These are phyloP conservation scores for Metallyticus violacea DNA, from an alignment of 2,888 invertebrate species.

Conservation along the genomic window DNA sequence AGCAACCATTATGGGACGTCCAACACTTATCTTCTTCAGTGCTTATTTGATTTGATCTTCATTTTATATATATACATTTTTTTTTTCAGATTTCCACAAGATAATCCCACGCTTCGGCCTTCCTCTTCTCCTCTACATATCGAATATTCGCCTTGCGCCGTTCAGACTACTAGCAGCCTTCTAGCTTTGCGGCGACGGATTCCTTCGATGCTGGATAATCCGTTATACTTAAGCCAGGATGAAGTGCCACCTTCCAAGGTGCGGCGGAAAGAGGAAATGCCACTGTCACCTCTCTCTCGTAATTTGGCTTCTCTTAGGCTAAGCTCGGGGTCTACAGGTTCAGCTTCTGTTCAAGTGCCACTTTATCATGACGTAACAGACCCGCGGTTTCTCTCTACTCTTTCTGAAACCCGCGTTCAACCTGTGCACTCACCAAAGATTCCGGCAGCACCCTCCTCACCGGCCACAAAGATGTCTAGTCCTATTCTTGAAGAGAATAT, in stretches of 20 bases:
- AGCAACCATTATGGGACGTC: too few relatives aligned
- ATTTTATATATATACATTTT: too few relatives aligned
- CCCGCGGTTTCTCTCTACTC: conserved; percentile 26
- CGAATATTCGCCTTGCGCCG: conserved; percentile 51
- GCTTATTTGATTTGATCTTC: too few relatives aligned
- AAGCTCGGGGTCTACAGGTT: neutral
- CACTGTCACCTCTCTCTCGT: conserved; percentile 11
- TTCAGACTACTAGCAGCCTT: conserved; percentile 48
- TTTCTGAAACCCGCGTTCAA: neutral
- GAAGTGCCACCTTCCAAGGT: neutral
- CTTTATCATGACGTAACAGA: conserved; percentile 31
- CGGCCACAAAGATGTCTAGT: neutral
- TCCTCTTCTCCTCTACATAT: conserved; percentile 53
- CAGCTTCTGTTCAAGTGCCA: neutral
- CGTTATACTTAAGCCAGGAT: conserved; percentile 50
- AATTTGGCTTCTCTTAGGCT: conserved; percentile 22
- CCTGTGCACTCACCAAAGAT: neutral
- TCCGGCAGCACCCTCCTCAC: neutral
- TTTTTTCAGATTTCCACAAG: neutral
- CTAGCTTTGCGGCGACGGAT: conserved; percentile 49
- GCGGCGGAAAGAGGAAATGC: neutral
- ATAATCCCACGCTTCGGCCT: neutral
- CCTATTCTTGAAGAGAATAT: neutral
- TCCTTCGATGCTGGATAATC: conserved; percentile 44
- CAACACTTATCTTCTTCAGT: too few relatives aligned